Evolutionary conservation across 2,797 vertebrate genomes (phyloP).

Genomic region (Urophycis tenuis): DNA sequence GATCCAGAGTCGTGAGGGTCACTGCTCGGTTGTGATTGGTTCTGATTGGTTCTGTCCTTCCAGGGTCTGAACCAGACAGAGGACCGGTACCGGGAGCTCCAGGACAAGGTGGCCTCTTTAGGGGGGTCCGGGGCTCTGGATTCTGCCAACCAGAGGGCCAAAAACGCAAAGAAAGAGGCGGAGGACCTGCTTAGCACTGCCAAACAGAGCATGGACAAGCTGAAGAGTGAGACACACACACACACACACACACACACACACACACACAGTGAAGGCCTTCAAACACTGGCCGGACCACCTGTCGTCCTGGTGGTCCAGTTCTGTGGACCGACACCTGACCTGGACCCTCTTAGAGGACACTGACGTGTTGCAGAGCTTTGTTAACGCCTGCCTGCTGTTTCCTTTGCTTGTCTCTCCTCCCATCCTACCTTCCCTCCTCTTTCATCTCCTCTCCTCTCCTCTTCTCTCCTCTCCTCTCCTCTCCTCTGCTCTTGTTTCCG

Average conservation of each 20-base stretch:
- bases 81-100: constrained; percentile 62
- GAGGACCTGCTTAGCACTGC: constrained; percentile 71
- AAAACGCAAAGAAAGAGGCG: constrained; percentile 67
- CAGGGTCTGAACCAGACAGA: constrained; percentile 71
- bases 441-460: neutral
- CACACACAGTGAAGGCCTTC: neutral
- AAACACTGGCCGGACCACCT: neutral
- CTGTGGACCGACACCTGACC: neutral
- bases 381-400: neutral
- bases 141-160: constrained; percentile 58
- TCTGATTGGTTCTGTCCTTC: neutral
- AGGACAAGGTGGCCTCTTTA: constrained; percentile 60
- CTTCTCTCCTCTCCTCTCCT: neutral
- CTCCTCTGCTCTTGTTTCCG: neutral
- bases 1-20: neutral
- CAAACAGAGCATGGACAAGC: constrained; percentile 63
- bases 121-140: constrained; percentile 43
- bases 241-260: too few species aligned
- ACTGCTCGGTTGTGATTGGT: neutral
- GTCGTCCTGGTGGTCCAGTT: neutral
- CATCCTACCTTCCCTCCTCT: neutral
- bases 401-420: neutral
- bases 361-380: neutral
- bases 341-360: neutral
- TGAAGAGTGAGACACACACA: constrained; percentile 64